Evolutionary conservation across 1,140 invertebrate species (phyloP).

Genomic region (Trichonephila clavata): DNA sequence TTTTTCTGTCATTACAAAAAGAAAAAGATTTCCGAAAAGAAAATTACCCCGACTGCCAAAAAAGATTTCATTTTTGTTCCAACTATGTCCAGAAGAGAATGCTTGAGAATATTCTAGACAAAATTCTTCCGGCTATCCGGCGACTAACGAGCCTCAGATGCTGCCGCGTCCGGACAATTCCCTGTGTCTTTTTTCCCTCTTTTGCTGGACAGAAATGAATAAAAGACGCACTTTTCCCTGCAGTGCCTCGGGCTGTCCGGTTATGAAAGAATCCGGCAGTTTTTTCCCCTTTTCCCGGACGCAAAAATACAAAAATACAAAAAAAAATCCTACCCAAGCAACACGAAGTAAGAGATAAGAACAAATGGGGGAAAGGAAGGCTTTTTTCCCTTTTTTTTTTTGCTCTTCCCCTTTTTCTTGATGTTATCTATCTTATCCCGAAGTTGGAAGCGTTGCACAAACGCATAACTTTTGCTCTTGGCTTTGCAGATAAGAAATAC

Average conservation of each 20-base stretch:
- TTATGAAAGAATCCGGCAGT: constrained; percentile 11
- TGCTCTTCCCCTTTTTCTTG: not conserved
- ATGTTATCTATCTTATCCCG: not conserved
- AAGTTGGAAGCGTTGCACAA: constrained; percentile 16
- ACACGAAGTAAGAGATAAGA: not conserved
- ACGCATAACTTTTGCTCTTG: constrained; percentile 22
- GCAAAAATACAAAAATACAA: not conserved
- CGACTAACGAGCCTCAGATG: constrained; percentile 16
- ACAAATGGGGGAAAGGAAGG: not conserved
- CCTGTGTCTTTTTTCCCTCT: not conserved
- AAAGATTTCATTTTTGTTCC: not conserved
- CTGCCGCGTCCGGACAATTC: not conserved
- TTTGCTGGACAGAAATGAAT: not conserved
- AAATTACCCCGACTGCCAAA: not conserved
- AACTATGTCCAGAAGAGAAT: not conserved
- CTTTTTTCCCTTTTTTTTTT: not conserved
- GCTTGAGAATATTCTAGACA: not conserved
- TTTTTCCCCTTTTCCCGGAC: not conserved
- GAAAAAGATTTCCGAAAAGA: not conserved
- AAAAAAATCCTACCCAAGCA: not conserved
- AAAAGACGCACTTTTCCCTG: constrained; percentile 13
- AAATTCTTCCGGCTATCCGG: constrained; percentile 13
- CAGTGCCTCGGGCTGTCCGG: not conserved
- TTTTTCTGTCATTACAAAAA: not conserved
- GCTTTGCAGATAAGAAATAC: not conserved